These are phyloP conservation scores for Apamea monoglypha DNA, from an alignment of 2,888 invertebrate genomes.

Conservation along the genomic window DNA sequence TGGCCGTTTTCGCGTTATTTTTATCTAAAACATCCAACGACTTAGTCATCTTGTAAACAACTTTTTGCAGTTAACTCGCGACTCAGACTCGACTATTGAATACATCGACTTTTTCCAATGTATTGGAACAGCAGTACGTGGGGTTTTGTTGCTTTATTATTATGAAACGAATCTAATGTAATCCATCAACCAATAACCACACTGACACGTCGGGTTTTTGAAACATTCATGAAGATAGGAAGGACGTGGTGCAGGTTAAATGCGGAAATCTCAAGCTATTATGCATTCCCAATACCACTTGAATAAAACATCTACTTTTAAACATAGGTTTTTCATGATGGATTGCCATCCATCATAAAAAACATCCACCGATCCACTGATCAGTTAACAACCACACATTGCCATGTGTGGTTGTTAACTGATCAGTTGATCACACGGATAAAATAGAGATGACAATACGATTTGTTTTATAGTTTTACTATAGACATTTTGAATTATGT, in stretches of 20 bases:
- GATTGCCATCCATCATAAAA: no score
- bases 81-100: background rate
- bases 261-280: constrained; percentile 28
- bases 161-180: constrained; percentile 33
- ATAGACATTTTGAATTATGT: constrained; percentile 17
- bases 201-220: constrained; percentile 23
- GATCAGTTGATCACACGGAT: background rate
- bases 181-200: constrained; percentile 25
- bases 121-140: constrained; percentile 3
- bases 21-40: background rate
- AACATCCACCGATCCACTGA: no score
- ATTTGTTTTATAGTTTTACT: constrained; percentile 5
- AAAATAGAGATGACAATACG: background rate
- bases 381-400: no score
- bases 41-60: constrained; percentile 26
- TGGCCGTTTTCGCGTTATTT: background rate
- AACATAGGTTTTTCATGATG: constrained; percentile 20
- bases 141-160: constrained; percentile 13
- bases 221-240: constrained; percentile 47
- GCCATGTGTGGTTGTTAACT: background rate
- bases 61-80: constrained; percentile 10
- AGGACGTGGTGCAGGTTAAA: constrained; percentile 42
- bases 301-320: constrained; percentile 34
- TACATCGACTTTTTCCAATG: constrained; percentile 7
- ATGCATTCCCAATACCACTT: constrained; percentile 35